phyloP scores from a whole-genome alignment of 2,888 invertebrate species.

The Agrotis segetum region DNA sequence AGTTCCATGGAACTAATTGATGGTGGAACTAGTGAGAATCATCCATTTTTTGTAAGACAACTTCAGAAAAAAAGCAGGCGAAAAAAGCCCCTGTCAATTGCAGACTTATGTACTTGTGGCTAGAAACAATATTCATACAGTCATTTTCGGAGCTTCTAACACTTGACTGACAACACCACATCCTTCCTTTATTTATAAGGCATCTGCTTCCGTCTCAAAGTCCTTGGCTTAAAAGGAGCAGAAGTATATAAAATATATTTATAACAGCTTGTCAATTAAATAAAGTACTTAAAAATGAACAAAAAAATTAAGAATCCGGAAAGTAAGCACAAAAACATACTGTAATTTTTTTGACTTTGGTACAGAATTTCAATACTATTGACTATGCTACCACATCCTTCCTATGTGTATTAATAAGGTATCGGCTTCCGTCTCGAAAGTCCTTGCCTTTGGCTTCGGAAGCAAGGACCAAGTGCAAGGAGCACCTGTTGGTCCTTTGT shows the following conservation, averaged over 20 bases:
- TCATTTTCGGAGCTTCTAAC: constrained; percentile 41
- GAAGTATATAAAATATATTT: neutral
- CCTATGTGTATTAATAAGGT: constrained; percentile 70
- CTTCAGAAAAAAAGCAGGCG: neutral
- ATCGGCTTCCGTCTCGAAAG: constrained; percentile 65
- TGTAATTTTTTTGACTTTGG: neutral
- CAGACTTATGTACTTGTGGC: neutral
- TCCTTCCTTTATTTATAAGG: constrained; percentile 56
- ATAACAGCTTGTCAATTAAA: too few relatives aligned
- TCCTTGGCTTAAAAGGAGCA: constrained; percentile 75
- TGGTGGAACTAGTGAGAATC: too few relatives aligned
- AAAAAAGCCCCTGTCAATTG: neutral
- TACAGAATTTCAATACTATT: constrained; percentile 5
- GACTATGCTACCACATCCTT: constrained; percentile 77
- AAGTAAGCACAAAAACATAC: neutral
- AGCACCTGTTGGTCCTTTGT: constrained; percentile 82
- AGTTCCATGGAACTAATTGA: too few relatives aligned
- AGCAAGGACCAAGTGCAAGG: constrained; percentile 74
- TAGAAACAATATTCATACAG: constrained; percentile 24
- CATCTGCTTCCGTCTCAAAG: constrained; percentile 42
- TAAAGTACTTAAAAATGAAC: too few relatives aligned
- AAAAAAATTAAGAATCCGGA: too few relatives aligned
- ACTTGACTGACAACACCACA: constrained; percentile 37
- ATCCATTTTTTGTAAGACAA: neutral
- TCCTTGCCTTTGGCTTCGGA: constrained; percentile 80